These are phyloP conservation scores for Ricordea florida DNA, from an alignment of 92 coral and sea anemone species.

Conservation along the genomic window DNA sequence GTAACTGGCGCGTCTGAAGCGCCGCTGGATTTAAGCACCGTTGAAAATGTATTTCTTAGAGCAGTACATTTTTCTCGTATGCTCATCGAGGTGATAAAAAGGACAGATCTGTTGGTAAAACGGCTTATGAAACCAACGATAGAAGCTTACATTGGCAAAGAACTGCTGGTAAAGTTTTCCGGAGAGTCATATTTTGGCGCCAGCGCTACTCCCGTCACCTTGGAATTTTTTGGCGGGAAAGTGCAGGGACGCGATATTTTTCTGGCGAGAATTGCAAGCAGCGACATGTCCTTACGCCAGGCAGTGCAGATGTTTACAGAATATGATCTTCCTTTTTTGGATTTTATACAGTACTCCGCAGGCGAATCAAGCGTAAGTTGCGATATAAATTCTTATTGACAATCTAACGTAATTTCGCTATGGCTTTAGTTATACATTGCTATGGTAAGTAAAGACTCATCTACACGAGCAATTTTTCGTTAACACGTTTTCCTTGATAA, in stretches of 20 bases:
- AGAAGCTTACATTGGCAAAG: slow-evolving; percentile 70
- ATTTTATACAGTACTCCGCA: slow-evolving; percentile 47
- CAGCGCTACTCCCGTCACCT: slow-evolving; percentile 51
- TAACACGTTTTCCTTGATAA: too few species aligned
- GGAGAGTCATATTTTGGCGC: slow-evolving; percentile 71
- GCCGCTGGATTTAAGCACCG: slow-evolving; percentile 83
- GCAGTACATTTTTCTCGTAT: slow-evolving; percentile 36
- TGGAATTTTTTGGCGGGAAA: slow-evolving; percentile 81
- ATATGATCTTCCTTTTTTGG: slow-evolving; percentile 65
- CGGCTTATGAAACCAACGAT: slow-evolving; percentile 76
- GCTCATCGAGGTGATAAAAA: slow-evolving; percentile 55
- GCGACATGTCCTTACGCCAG: slow-evolving; percentile 56
- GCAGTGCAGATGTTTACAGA: slow-evolving; percentile 73
- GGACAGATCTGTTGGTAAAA: slow-evolving; percentile 64
- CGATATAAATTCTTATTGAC: too few species aligned
- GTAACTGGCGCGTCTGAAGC: slow-evolving; percentile 68
- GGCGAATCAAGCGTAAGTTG: slow-evolving; percentile 59
- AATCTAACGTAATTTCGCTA: too few species aligned
- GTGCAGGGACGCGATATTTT: slow-evolving; percentile 47
- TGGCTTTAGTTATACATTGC: too few species aligned
- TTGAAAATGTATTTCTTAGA: slow-evolving; percentile 76
- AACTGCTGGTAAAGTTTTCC: slow-evolving; percentile 74
- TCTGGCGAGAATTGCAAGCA: slow-evolving; percentile 76
- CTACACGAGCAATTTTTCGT: too few species aligned
- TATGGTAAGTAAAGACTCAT: too few species aligned